These are phyloP conservation scores for Eublepharis macularius DNA, from an alignment of 2,113 vertebrate genomes.

Conservation along the genomic window DNA sequence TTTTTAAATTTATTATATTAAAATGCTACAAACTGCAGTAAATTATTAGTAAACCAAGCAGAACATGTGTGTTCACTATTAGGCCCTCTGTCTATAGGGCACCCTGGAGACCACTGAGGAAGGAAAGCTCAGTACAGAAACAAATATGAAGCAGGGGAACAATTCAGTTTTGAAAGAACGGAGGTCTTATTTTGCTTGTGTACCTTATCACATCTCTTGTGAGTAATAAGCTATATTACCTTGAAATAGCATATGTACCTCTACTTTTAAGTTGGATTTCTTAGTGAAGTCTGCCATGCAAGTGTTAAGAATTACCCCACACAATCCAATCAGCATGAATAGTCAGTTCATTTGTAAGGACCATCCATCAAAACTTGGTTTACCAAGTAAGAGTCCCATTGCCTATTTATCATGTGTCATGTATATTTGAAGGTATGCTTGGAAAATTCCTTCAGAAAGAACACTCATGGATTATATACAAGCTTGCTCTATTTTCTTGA, in stretches of 20 bases:
- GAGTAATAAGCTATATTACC: background rate
- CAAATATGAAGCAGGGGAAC: background rate
- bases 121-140: constrained; percentile 26
- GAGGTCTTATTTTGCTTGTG: background rate
- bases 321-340: constrained; percentile 12
- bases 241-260: background rate
- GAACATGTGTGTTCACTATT: constrained; percentile 38
- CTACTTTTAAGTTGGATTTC: background rate
- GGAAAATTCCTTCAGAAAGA: constrained; percentile 2
- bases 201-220: background rate
- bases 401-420: constrained; percentile 1
- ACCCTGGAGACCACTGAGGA: constrained; percentile 9
- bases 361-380: constrained; percentile 11
- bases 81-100: constrained; percentile 16
- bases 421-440: background rate
- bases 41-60: constrained; percentile 66
- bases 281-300: background rate
- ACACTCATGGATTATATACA: background rate
- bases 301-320: background rate
- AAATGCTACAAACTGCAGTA: constrained; percentile 62
- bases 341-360: constrained; percentile 2
- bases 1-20: constrained; percentile 57
- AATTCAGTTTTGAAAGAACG: background rate
- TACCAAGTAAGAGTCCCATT: background rate
- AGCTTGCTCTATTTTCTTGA: background rate